Evolutionary conservation across 2,888 invertebrate species (phyloP), one percentile per base, ranked within the genome.

Genomic region (Eustalomyia histrio): DNA sequence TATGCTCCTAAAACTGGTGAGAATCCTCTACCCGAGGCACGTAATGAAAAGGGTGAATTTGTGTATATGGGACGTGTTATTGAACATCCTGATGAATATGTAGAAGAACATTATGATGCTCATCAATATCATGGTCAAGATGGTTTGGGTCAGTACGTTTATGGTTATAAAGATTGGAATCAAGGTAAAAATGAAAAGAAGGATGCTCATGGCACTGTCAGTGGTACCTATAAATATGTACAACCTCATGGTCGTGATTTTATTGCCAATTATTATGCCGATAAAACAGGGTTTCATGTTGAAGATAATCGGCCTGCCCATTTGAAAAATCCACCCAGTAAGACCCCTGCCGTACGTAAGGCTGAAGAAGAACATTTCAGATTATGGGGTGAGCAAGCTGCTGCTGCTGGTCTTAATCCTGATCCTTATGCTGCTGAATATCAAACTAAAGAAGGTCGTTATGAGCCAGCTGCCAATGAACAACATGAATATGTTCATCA

Each of bases 201-300:
- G 69, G 92, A 93, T 79, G 91, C 92, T 0, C 92, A 93, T 63
- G 95, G 95, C 17, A 92, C 93, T 72, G 93, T 95, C 17, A 91
- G 92, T 24, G 95, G 95, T n/a, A 92, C 94, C 9, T 95, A 95
- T 89, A 93, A 93, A 80, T 95, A 94, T 90, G 92, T 93, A 58
- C 92, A 92, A 83, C 93, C 93, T 9, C 86, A 88, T 84, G 90
- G 91, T 24, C 88, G 90, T 24, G 90, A 90, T 65, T 90, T 89
- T 74, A 64, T 90, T 76, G 90, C 90, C 79, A 89, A 93, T 81
- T 95, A 95, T 89, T 95, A 94, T 93, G 94, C 95, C 76, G 94
- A 95, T 87, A 92, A 93, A 83, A 92, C 92, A 83, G 95, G 95
- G n/a, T 95, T 95, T 92, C 95, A 95, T 90, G 95, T 95, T 83